Percentiles rank a stretch among this genome's conserved stretches.
Conservation (phyloP, 2,888 invertebrate genomes). For the Tetrapedia diversipes region DNA sequence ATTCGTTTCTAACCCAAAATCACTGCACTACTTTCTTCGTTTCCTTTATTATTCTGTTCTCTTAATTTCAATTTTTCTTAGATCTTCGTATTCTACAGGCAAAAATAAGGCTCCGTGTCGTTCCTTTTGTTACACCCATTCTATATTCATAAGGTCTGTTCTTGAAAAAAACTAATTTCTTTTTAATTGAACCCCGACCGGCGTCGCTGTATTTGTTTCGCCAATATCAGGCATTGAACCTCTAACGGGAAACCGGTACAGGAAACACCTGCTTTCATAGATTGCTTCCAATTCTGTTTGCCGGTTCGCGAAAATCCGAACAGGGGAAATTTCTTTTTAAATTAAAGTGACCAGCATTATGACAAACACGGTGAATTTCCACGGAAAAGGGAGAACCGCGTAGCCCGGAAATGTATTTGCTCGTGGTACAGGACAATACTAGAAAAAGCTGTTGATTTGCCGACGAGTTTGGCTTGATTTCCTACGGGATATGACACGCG, state of each 20-base stretch:
- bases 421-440: neutral
- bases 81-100: neutral
- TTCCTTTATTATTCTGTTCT: neutral
- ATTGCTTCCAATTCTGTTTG: constrained; percentile 7
- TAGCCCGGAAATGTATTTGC: constrained; percentile 28
- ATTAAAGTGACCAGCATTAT: neutral
- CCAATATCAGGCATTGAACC: constrained; percentile 14
- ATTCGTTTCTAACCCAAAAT: too few species aligned
- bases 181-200: constrained; percentile 21
- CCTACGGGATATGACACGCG: constrained; percentile 39
- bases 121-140: constrained; percentile 6
- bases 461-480: constrained; percentile 40
- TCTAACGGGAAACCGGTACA: neutral
- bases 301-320: neutral
- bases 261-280: neutral
- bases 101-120: neutral
- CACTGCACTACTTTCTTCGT: too few species aligned
- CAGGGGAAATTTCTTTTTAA: neutral
- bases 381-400: neutral
- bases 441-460: constrained; percentile 38
- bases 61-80: too few species aligned
- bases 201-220: constrained; percentile 4
- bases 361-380: neutral
- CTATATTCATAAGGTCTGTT: constrained; percentile 33
- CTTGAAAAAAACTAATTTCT: constrained; percentile 33